A percentile compares a stretch with the other conserved stretches of the same genome.
These are phyloP conservation scores for Mesoligia furuncula DNA, from an alignment of 2,888 invertebrate species.

Conservation along the genomic window DNA sequence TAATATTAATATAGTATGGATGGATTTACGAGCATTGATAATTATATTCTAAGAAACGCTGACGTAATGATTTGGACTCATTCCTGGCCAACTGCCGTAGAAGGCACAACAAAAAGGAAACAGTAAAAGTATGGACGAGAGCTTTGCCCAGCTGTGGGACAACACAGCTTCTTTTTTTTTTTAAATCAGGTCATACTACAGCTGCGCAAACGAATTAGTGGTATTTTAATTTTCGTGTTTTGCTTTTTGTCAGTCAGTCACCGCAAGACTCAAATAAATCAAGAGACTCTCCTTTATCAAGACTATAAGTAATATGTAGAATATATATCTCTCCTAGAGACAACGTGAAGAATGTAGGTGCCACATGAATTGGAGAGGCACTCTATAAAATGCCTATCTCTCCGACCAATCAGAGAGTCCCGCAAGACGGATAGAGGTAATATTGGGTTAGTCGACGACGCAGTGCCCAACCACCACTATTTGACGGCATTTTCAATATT, in stretches of 20 bases:
- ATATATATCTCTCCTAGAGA: constrained; percentile 39
- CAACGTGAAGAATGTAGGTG: constrained; percentile 60
- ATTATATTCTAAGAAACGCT: no score
- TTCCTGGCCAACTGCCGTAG: no score
- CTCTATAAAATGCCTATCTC: constrained; percentile 63
- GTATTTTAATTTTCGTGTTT: no score
- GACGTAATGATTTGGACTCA: no score
- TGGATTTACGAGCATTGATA: no score
- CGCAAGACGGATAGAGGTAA: constrained; percentile 56
- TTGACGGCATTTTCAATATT: constrained; percentile 53
- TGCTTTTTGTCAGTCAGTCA: not conserved
- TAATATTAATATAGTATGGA: no score
- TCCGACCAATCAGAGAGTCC: constrained; percentile 60
- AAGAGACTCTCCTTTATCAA: constrained; percentile 13
- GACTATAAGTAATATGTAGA: constrained; percentile 36
- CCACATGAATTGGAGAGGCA: constrained; percentile 64
- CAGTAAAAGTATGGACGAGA: not conserved
- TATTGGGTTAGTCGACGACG: constrained; percentile 57
- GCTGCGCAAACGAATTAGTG: no score
- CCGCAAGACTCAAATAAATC: not conserved
- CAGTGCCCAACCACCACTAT: constrained; percentile 54
- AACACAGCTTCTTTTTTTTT: no score
- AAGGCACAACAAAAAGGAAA: not conserved
- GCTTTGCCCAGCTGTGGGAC: not conserved
- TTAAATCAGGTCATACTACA: no score